These are phyloP conservation scores for Myotis yumanensis DNA, from an alignment of 2,113 vertebrate genomes.

Conservation along the genomic window DNA sequence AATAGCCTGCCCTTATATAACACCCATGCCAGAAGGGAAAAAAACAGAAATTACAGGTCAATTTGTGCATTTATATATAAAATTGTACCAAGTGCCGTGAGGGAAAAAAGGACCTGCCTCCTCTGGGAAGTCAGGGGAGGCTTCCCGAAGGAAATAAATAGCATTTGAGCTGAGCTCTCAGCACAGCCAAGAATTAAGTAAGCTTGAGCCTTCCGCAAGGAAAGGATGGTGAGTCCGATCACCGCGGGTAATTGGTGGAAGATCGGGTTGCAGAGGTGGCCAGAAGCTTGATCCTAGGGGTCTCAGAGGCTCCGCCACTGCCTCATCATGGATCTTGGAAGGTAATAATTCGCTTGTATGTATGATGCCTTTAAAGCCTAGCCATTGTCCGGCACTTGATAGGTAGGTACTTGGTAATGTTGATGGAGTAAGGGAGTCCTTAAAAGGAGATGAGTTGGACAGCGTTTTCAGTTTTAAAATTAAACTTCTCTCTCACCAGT, in stretches of 20 bases:
- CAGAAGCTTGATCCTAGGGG: neutral
- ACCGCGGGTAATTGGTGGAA: neutral
- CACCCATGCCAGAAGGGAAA: neutral
- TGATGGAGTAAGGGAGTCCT: neutral
- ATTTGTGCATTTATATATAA: neutral
- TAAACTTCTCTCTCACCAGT: neutral
- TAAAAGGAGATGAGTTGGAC: neutral
- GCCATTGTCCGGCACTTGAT: neutral
- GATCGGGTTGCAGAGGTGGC: neutral
- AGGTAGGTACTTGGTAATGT: neutral
- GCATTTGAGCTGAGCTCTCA: neutral
- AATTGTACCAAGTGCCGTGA: neutral
- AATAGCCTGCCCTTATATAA: neutral
- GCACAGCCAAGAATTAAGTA: neutral
- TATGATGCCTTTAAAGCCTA: neutral
- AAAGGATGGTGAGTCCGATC: neutral
- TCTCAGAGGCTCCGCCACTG: neutral
- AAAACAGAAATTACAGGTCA: neutral
- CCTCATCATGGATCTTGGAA: neutral
- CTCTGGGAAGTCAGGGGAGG: neutral
- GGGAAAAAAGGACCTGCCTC: neutral
- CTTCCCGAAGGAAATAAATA: neutral
- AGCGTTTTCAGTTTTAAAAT: neutral
- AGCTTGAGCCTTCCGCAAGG: neutral
- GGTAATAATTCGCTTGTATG: neutral